Conservation (phyloP, 2,113 vertebrate genomes). For the Coregonus clupeaformis region DNA sequence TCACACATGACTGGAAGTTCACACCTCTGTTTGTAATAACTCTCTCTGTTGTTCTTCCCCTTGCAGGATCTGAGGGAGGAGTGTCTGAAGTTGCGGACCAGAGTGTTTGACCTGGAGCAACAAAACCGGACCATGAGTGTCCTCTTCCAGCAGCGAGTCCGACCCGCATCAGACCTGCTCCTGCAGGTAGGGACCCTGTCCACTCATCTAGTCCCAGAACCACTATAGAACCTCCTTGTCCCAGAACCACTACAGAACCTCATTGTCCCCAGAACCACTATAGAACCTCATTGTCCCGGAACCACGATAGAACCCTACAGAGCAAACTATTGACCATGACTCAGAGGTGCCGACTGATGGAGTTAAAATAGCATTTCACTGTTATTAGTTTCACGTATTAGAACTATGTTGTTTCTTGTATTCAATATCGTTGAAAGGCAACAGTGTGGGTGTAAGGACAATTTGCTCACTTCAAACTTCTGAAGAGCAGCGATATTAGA, state of each 20-base stretch:
- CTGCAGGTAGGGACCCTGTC: conserved; percentile 80
- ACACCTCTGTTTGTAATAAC: background rate
- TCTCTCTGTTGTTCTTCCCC: background rate
- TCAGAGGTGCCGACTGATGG: background rate
- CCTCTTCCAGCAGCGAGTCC: conserved; percentile 87
- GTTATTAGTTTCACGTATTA: too few relatives aligned
- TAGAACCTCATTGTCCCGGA: too few relatives aligned
- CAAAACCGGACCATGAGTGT: conserved; percentile 85
- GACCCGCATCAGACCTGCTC: conserved; percentile 84
- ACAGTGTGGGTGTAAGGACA: too few relatives aligned
- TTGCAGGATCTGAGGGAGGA: conserved; percentile 88
- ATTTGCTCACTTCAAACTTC: background rate
- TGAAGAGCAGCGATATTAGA: background rate
- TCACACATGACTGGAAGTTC: background rate
- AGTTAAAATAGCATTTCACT: background rate
- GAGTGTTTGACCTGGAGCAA: conserved; percentile 91
- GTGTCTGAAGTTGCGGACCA: conserved; percentile 87
- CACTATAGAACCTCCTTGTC: too few relatives aligned
- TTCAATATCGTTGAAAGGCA: too few relatives aligned
- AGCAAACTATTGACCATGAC: background rate
- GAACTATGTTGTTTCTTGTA: too few relatives aligned
- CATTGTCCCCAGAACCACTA: too few relatives aligned
- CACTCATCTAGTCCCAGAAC: conserved; percentile 5
- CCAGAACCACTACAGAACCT: too few relatives aligned
- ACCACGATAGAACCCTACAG: background rate